phyloP scores from a whole-genome alignment of 2,113 vertebrate genomes.

The Microcebus ravelobensis region DNA sequence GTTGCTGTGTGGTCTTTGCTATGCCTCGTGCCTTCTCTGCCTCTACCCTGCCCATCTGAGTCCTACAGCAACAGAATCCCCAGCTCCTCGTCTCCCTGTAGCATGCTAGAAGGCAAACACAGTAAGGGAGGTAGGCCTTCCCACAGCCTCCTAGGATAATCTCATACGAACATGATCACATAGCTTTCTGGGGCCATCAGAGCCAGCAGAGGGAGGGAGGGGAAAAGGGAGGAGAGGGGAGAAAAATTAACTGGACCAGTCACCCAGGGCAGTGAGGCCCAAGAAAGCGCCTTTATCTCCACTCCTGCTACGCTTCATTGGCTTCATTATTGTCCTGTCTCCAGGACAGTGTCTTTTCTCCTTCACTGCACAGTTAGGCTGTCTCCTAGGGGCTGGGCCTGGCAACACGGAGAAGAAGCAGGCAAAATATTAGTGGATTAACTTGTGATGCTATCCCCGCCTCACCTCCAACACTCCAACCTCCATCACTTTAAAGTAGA shows the following conservation, averaged over 20 bases:
- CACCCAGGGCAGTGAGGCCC: slow-evolving; percentile 5
- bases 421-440: neutral
- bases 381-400: slow-evolving; percentile 38
- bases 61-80: neutral
- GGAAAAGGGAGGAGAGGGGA: neutral
- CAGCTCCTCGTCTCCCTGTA: neutral
- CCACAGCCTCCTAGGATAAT: neutral
- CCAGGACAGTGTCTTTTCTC: neutral
- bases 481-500: neutral
- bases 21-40: neutral
- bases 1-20: slow-evolving; percentile 19
- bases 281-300: slow-evolving; percentile 36
- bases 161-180: neutral
- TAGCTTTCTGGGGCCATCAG: neutral
- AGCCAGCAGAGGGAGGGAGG: neutral
- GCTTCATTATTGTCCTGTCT: neutral
- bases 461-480: neutral
- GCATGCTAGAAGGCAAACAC: neutral
- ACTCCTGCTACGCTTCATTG: neutral
- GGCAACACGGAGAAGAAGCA: neutral
- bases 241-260: slow-evolving; percentile 13
- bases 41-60: neutral
- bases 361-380: neutral
- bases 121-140: neutral
- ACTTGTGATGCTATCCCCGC: neutral